Evolutionary conservation across 2,888 invertebrate species (phyloP), one percentile per base, ranked within the genome.

Genomic region (Hermaeophaga mercurialis): DNA sequence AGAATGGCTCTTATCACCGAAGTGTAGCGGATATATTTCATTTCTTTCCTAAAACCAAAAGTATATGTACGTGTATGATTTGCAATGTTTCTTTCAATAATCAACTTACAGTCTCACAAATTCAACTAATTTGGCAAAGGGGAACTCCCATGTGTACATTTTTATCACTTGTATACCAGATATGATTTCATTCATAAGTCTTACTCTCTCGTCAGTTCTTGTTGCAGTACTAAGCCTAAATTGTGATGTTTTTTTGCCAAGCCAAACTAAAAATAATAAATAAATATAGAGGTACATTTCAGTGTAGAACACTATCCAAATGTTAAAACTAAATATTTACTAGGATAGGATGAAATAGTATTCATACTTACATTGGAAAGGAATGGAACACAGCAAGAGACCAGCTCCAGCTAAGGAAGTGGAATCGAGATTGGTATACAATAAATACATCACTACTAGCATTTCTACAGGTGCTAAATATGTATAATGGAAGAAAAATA

Each of bases 101-200:
- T n/a, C 26, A 50, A 54, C 56, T 69, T 79, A 82, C 78, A 72
- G 76, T 71, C 92, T 79, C 0, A 86, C 82, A 18, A 80, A 66
- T 28, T 81, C 85, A 1, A 95, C 89, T 55, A 94, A 82, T 66
- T 85, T 84, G 12, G 88, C 84, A 72, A 96, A 96, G 0, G 94
- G 90, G 67, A 85, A 85, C 73, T 96, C 96, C 90, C 96, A 96
- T 0, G 94, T 91, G 71, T 94, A 96, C 94, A 96, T 95, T 80
- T 96, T 96, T 65, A 96, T 91, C 0, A 95, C 93, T 78, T 93
- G 85, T 72, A 93, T 90, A 1, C 93, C 94, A 69, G 86, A 85
- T 38, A 96, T 86, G 24, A 93, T 88, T 79, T 94, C 96, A 72
- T 90, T 93, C 92, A 96, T 95, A 0, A 95, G 75, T 12, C 90